A percentile compares a stretch with the other conserved stretches of the same genome.
Evolutionary conservation across 2,113 vertebrate species (phyloP).

Genomic region (Tenebrosternarchus preto): DNA sequence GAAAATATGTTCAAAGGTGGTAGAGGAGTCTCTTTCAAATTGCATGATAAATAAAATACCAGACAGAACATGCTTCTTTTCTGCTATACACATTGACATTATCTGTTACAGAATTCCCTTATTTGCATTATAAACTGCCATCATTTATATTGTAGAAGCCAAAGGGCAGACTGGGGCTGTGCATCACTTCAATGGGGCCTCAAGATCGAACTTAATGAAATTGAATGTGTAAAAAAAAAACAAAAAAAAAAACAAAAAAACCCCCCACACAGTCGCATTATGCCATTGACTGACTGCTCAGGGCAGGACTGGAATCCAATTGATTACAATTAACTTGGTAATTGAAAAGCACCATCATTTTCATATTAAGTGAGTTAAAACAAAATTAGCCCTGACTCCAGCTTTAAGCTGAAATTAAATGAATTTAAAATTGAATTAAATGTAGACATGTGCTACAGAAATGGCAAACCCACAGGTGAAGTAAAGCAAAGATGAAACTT

Average conservation of each 20-base stretch:
- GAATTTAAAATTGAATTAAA: conserved; percentile 37
- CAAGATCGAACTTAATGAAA: conserved; percentile 5
- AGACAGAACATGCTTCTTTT: too few relatives aligned
- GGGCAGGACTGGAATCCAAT: conserved; percentile 19
- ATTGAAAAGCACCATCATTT: conserved; percentile 40
- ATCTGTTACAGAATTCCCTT: too few relatives aligned
- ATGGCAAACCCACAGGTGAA: neutral
- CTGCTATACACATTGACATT: too few relatives aligned
- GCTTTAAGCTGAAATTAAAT: conserved; percentile 16
- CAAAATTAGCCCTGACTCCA: conserved; percentile 9
- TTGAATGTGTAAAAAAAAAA: neutral
- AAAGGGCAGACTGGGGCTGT: neutral
- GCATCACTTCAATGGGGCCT: neutral
- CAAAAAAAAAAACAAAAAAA: neutral
- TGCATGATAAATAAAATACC: too few relatives aligned
- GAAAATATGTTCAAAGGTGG: neutral
- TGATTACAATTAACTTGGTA: conserved; percentile 31
- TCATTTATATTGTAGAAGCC: neutral
- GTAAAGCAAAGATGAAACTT: conserved; percentile 22
- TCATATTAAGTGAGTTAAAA: conserved; percentile 18
- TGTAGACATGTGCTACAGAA: conserved; percentile 16
- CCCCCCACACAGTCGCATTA: neutral
- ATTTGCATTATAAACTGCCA: neutral
- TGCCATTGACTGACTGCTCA: neutral
- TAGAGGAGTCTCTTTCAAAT: too few relatives aligned